Evolutionary conservation across 1,140 invertebrate species (phyloP).

Genomic region (Bombus superbus): DNA sequence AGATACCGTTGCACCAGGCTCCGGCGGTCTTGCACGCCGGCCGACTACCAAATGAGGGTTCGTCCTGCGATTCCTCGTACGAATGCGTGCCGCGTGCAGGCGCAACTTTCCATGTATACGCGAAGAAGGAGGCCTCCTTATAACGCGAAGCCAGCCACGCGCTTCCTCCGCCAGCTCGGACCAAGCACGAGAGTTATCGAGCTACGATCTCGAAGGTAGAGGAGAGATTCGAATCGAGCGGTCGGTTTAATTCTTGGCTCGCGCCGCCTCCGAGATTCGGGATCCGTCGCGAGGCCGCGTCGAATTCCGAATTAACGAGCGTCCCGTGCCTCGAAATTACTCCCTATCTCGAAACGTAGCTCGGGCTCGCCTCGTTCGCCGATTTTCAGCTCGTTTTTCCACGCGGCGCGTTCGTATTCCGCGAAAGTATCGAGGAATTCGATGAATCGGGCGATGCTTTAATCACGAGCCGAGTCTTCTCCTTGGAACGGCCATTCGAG

Average conservation of each 20-base stretch:
- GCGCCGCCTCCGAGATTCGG: background rate
- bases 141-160: background rate
- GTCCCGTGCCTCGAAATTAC: background rate
- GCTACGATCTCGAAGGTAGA: background rate
- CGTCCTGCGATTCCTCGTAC: constrained; percentile 42
- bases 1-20: constrained; percentile 18
- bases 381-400: background rate
- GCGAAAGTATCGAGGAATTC: background rate
- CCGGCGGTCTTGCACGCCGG: constrained; percentile 19
- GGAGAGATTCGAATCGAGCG: background rate
- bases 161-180: constrained; percentile 1
- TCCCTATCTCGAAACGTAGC: background rate
- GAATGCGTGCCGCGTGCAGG: constrained; percentile 31
- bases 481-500: background rate
- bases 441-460: background rate
- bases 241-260: constrained; percentile 7
- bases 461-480: background rate
- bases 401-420: background rate
- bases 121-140: background rate
- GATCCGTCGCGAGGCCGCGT: background rate
- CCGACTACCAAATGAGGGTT: constrained; percentile 61
- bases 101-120: constrained; percentile 47
- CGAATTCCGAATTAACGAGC: constrained; percentile 23
- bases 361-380: background rate
- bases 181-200: background rate